Conservation (phyloP, 2,797 vertebrate genomes). For the Pseudochromis fuscus region DNA sequence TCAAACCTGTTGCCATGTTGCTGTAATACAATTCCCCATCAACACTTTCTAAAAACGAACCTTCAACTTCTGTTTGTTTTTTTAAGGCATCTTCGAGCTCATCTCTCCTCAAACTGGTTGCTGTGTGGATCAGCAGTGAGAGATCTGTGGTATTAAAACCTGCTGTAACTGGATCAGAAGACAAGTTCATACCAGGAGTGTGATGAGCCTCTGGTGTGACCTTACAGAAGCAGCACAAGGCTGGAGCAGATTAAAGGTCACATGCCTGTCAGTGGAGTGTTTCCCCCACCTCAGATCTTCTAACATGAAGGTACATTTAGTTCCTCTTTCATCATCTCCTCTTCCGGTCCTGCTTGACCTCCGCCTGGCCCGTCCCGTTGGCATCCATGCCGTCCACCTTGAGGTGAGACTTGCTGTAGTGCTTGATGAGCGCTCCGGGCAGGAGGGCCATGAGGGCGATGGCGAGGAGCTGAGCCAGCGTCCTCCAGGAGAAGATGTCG, state of each 20-base stretch:
- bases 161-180: constrained; percentile 33
- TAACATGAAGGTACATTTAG: background rate
- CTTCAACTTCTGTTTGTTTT: too few species aligned
- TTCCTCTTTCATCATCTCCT: constrained; percentile 79
- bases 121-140: background rate
- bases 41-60: background rate
- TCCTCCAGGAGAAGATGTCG: constrained; percentile 95
- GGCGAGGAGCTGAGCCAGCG: constrained; percentile 90
- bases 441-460: constrained; percentile 91
- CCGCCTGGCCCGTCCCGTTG: constrained; percentile 40
- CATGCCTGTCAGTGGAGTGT: background rate
- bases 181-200: constrained; percentile 5
- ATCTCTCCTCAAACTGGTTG: background rate
- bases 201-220: constrained; percentile 27
- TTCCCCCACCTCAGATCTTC: constrained; percentile 1
- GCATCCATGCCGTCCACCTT: constrained; percentile 81
- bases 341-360: constrained; percentile 78
- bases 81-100: background rate
- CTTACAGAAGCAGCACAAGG: constrained; percentile 35
- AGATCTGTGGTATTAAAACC: background rate
- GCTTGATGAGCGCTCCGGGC: constrained; percentile 92
- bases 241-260: constrained; percentile 40
- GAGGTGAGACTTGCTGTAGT: constrained; percentile 84
- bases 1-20: too few species aligned
- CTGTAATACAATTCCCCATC: background rate